A percentile compares a stretch with the other conserved stretches of the same genome.
Conservation (phyloP, 1,140 invertebrate genomes). For the Dolichoris vasculosae region DNA sequence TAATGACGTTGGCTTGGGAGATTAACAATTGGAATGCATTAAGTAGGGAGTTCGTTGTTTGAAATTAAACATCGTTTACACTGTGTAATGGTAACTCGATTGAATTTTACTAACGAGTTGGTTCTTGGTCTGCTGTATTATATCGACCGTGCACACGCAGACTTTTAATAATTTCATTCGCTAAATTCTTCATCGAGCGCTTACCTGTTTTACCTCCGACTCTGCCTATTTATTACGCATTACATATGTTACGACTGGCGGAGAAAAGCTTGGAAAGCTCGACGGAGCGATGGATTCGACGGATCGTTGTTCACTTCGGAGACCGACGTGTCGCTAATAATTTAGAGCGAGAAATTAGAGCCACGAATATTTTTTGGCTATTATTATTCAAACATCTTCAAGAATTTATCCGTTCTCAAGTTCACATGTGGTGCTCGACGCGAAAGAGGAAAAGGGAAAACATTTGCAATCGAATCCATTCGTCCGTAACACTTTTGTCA, state of each 20-base stretch:
- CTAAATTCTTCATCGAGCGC: neutral
- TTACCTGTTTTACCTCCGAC: neutral
- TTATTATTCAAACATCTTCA: too few species aligned
- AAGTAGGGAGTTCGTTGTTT: slow-evolving; percentile 26
- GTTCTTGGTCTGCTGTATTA: slow-evolving; percentile 38
- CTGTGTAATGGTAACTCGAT: slow-evolving; percentile 16
- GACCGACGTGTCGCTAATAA: too few species aligned
- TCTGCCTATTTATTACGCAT: neutral
- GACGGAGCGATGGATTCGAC: neutral
- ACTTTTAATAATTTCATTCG: neutral
- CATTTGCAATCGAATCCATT: too few species aligned
- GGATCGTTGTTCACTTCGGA: too few species aligned
- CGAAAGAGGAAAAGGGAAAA: too few species aligned
- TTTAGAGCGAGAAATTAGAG: too few species aligned
- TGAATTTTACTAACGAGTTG: slow-evolving; percentile 17
- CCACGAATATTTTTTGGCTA: too few species aligned
- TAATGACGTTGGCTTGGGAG: slow-evolving; percentile 33
- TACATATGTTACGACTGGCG: neutral
- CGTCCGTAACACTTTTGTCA: too few species aligned
- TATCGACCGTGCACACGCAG: slow-evolving; percentile 22
- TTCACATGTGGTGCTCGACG: too few species aligned
- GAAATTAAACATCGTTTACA: slow-evolving; percentile 7
- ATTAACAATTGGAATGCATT: slow-evolving; percentile 47
- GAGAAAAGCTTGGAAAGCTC: neutral
- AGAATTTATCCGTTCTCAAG: too few species aligned